These are phyloP conservation scores for Eclectus roratus DNA, from an alignment of 2,113 vertebrate genomes.

Conservation along the genomic window DNA sequence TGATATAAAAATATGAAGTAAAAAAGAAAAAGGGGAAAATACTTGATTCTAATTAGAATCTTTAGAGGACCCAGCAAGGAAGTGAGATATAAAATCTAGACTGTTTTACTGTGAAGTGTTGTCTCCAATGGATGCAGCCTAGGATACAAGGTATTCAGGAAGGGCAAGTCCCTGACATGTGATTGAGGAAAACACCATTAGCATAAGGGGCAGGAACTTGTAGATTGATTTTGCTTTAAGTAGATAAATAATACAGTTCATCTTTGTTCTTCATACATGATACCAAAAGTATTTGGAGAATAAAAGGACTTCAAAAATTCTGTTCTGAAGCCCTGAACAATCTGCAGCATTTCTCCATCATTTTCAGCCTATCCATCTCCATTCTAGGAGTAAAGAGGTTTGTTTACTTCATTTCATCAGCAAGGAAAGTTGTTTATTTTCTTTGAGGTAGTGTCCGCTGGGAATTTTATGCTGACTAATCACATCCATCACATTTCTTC, in stretches of 20 bases:
- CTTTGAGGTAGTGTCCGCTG: neutral
- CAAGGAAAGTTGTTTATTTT: neutral
- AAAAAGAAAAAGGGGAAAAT: neutral
- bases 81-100: neutral
- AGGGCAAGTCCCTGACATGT: neutral
- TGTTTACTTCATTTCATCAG: neutral
- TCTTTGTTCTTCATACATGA: neutral
- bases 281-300: neutral
- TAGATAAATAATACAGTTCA: neutral
- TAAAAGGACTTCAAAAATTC: neutral
- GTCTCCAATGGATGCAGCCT: neutral
- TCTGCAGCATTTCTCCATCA: neutral
- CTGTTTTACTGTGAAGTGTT: neutral
- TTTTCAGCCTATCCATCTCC: neutral
- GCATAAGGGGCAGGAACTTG: rapidly evolving
- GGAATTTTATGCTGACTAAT: neutral
- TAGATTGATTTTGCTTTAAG: neutral
- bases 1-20: neutral
- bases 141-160: neutral
- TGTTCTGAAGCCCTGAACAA: neutral
- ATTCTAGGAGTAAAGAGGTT: neutral
- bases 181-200: neutral
- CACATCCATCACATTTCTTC: neutral
- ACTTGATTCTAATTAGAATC: neutral
- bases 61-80: neutral